Base-by-base conservation (phyloP, 1,140 invertebrate species). In the Copidosoma floridanum region DNA sequence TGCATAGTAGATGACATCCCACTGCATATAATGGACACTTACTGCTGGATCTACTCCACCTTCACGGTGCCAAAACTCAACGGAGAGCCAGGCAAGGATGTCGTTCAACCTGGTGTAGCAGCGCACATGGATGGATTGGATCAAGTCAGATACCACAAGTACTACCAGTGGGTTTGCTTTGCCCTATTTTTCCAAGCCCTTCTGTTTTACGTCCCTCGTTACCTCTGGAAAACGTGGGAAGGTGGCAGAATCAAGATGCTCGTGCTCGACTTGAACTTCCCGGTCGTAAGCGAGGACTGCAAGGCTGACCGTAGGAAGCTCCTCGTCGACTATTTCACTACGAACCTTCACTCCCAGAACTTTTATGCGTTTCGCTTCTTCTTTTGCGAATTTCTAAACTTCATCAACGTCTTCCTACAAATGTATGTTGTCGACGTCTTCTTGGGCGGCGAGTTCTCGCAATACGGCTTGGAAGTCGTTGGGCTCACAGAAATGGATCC, bases 121-220 rank as follows among this genome's bases (percentile, higher is more conserved):
- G 60, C 65, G 14, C 86, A 86, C 10, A 81, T 87, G 66, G 89
- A 93, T 65, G 85, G 87, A 8, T 81, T 87, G 66, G 89, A 93
- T 65, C 85, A 91, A 68, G 82, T 91, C n/a, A 91, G 91, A 70
- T 93, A 94, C 74, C 92, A 95, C 79, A 93, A 94, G 69, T 97
- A 97, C 78, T 97, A 97, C 78, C 95, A 97, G 83, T 97, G 94
- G 94, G 92, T 97, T 32, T 94, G 93, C 73, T 94, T 97, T 73
- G 89, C 92, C 58, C 83, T 97, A 14, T 94, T 97, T 77, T 92
- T 97, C 80, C 89, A 92, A 76, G 95, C 94, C 8, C 90, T 97
- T 66, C 80, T 97, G 38, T 99, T 98, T 81, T 98, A 98, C 79
- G 85, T 97, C 51, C 93, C 94, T 3, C 86, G 93, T 4, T 93